Evolutionary conservation across 35 echinoderm and acorn worm species (phyloP).

Genomic region (Ophioderma brevispina): DNA sequence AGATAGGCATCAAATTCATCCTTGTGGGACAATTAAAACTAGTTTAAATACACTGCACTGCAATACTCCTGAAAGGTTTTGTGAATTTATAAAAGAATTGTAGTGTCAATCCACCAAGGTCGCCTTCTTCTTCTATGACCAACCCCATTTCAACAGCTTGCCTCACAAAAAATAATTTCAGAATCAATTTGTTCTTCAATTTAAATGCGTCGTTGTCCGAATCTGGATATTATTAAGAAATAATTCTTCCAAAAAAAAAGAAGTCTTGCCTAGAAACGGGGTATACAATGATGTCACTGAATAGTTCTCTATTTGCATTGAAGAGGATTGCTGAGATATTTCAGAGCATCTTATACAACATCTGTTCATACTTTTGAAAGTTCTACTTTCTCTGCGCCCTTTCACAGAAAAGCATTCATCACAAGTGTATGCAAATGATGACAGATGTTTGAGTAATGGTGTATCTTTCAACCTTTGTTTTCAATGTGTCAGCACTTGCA

Average conservation of each 20-base stretch:
- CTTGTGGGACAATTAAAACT: background rate
- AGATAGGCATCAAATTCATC: background rate
- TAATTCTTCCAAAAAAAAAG: background rate
- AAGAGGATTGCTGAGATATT: background rate
- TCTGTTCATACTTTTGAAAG: background rate
- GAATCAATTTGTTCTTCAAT: too few species aligned
- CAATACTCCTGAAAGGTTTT: conserved; percentile 30
- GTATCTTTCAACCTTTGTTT: background rate
- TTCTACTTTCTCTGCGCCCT: background rate
- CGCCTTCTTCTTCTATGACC: background rate
- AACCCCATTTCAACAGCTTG: conserved; percentile 2
- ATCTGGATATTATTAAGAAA: background rate
- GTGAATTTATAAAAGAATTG: background rate
- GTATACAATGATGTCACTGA: background rate
- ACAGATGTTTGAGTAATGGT: background rate
- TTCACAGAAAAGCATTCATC: background rate
- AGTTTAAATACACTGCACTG: background rate
- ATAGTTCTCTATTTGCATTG: background rate
- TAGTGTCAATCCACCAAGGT: background rate
- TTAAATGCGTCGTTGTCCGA: background rate
- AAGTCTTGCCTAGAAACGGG: background rate
- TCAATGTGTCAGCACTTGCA: too few species aligned
- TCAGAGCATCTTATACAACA: background rate
- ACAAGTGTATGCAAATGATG: background rate
- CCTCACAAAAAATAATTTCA: too few species aligned